Base-by-base conservation (phyloP, 2,888 invertebrate species). In the Apotomis turbidana region DNA sequence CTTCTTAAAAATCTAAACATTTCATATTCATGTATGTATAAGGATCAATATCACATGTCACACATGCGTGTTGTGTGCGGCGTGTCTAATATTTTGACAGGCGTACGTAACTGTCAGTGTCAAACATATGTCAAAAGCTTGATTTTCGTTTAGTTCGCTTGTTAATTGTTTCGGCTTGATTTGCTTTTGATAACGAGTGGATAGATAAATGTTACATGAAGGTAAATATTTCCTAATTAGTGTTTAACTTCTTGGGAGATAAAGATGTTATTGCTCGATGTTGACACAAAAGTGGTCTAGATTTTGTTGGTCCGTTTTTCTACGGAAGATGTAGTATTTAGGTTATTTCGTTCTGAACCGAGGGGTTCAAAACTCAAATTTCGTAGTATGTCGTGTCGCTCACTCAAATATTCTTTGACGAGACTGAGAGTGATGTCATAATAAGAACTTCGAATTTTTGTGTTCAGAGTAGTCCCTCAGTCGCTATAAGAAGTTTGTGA, bases 71-170 rank as follows among this genome's bases (percentile, higher is more conserved):
- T 69, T 80, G 79, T 80, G 86, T 86, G 86, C 81, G 84, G 85
- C 80, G 75, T 79, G 83, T 85, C 81, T 76, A 70, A 75, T 87
- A 83, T 90, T 89, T 89, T 88, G 89, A 90, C 89, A 89, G 87
- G 79, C 68, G 59, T 78, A 82, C 86, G 89, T 89, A 89, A 88
- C 79, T 87, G 87, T 88, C 87, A 85, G 77, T 76, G 70, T 75
- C 69, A 60, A 58, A 55, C 64, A 58, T 27, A 58, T 67, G 13
- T 49, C 15, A 68, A 15, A 52, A 60, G 55, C 27, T 63, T 38
- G 51, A 62, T 36, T 68, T 68, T 44, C 44, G 68, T 68, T 72
- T 63, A 38, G 44, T 63, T 63, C 15, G 63, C 49, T 59, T 54
- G 44, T 52, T 68, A 72, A 68, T 68, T 72, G 58, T 68, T 71